These are phyloP conservation scores for Micoletzkya japonica DNA, from an alignment of 2,888 invertebrate species.

Conservation along the genomic window DNA sequence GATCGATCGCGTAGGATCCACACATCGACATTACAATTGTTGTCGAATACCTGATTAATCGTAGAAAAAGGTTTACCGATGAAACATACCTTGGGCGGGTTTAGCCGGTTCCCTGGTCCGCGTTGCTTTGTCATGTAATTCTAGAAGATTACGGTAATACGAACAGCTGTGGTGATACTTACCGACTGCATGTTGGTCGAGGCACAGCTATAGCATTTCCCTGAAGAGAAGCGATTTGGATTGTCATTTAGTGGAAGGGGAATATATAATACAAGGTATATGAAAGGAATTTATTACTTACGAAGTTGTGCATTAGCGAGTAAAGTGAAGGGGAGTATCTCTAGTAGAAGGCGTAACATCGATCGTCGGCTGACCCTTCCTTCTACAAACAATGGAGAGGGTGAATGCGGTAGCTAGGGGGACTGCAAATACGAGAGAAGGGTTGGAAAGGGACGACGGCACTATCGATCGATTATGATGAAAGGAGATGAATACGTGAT, in stretches of 20 bases:
- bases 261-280: neutral
- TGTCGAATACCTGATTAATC: constrained; percentile 50
- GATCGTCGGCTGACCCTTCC: no score
- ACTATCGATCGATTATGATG: no score
- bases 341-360: no score
- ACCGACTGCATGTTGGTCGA: constrained; percentile 57
- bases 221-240: constrained; percentile 33
- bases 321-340: neutral
- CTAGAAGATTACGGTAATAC: constrained; percentile 35
- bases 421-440: no score
- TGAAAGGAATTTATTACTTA: no score
- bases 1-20: constrained; percentile 57
- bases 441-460: no score
- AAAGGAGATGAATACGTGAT: no score
- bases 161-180: neutral
- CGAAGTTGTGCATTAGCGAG: neutral
- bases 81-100: constrained; percentile 36
- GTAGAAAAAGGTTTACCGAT: no score
- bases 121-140: constrained; percentile 56
- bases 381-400: no score
- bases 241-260: neutral
- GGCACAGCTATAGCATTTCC: constrained; percentile 60
- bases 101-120: constrained; percentile 51
- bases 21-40: constrained; percentile 55
- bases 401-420: no score